phyloP scores from a whole-genome alignment of 2,113 vertebrate species.

The Butastur rufipennis region DNA sequence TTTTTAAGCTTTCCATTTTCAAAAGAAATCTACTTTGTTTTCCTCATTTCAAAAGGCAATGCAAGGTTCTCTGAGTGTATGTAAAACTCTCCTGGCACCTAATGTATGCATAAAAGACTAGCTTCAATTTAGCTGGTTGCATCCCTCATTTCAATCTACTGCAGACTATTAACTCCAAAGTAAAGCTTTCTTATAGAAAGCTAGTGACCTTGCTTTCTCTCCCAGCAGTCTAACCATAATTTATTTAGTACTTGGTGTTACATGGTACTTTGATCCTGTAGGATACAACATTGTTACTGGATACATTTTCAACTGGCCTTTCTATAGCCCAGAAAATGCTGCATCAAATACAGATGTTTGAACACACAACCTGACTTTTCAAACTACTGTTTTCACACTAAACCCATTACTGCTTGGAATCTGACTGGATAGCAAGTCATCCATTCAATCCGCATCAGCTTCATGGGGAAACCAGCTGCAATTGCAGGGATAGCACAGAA shows the following conservation, averaged over 20 bases:
- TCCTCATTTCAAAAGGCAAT: background rate
- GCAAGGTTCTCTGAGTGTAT: background rate
- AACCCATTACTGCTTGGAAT: background rate
- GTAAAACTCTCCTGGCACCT: background rate
- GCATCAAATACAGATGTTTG: background rate
- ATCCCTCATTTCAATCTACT: slow-evolving; percentile 11
- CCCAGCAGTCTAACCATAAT: background rate
- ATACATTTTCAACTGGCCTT: background rate
- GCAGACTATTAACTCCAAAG: slow-evolving; percentile 29
- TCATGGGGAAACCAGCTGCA: background rate
- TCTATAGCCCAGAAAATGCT: background rate
- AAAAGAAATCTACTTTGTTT: background rate
- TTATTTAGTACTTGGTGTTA: background rate
- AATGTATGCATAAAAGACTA: background rate
- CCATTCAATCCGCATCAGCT: background rate
- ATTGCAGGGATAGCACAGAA: background rate
- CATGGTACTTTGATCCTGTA: background rate
- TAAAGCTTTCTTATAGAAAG: background rate
- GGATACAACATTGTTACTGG: background rate
- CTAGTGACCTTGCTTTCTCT: background rate
- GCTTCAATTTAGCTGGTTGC: background rate
- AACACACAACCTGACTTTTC: background rate
- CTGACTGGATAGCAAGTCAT: background rate
- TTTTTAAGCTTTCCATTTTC: background rate
- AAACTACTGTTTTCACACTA: background rate